phyloP scores from a whole-genome alignment of 92 coral and sea anemone species.

The Zoanthus gigantus region DNA sequence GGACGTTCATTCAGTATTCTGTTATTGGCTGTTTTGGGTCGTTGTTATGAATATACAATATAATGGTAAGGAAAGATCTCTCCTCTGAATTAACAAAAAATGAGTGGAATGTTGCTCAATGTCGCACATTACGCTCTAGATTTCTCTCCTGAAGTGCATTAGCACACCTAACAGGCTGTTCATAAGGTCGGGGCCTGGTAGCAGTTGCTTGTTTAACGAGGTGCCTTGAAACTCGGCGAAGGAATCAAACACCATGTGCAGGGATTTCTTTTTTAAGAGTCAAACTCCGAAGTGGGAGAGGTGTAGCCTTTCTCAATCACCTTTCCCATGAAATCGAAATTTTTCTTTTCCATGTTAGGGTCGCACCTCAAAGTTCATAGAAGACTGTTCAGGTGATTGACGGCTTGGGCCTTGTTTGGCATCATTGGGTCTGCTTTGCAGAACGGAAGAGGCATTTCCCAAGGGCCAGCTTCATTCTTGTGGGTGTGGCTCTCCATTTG shows the following conservation, averaged over 20 bases:
- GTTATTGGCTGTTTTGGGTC: slow-evolving; percentile 29
- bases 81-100: slow-evolving; percentile 25
- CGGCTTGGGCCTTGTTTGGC: slow-evolving; percentile 70
- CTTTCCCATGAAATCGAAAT: slow-evolving; percentile 71
- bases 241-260: not conserved
- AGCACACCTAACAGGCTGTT: not conserved
- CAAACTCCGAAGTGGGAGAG: slow-evolving; percentile 28
- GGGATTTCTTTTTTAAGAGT: not conserved
- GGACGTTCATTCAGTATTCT: slow-evolving; percentile 40
- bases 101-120: not conserved
- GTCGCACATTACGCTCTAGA: not conserved
- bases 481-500: slow-evolving; percentile 61
- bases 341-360: slow-evolving; percentile 69
- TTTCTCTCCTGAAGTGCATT: not conserved
- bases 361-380: slow-evolving; percentile 56
- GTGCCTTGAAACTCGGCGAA: slow-evolving; percentile 2
- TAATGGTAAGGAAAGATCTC: slow-evolving; percentile 41
- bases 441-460: slow-evolving; percentile 82
- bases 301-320: slow-evolving; percentile 50
- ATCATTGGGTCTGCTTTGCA: slow-evolving; percentile 43
- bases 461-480: slow-evolving; percentile 66
- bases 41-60: slow-evolving; percentile 48
- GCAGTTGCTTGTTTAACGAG: not conserved
- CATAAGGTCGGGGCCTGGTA: slow-evolving; percentile 10
- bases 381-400: slow-evolving; percentile 58